Evolutionary conservation across 2,113 vertebrate species (phyloP).

Genomic region (Madoqua kirkii): DNA sequence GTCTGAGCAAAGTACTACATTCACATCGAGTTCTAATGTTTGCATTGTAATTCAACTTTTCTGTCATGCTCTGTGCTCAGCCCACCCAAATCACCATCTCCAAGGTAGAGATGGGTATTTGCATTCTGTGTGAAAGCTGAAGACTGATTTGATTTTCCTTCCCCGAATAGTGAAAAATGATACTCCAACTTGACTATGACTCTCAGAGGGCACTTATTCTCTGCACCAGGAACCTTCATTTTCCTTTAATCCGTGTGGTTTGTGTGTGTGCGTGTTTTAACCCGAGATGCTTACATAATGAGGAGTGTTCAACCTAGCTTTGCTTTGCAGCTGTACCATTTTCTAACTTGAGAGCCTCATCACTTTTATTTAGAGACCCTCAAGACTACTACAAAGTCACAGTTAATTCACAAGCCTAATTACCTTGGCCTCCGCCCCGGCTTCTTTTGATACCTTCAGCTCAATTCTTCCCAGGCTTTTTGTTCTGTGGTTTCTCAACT

Average conservation of each 20-base stretch:
- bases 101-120: neutral
- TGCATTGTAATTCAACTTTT: neutral
- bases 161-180: neutral
- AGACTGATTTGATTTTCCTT: slow-evolving; percentile 45
- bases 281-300: slow-evolving; percentile 40
- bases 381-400: slow-evolving; percentile 60
- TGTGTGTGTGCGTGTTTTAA: neutral
- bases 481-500: neutral
- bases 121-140: slow-evolving; percentile 36
- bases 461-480: neutral
- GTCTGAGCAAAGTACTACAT: neutral
- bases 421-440: neutral
- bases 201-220: slow-evolving; percentile 36
- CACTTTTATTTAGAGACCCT: slow-evolving; percentile 62
- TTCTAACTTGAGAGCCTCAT: slow-evolving; percentile 62
- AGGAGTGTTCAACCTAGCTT: slow-evolving; percentile 43
- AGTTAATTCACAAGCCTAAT: slow-evolving; percentile 62
- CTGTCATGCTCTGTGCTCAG: neutral
- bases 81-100: neutral
- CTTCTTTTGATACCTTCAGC: neutral
- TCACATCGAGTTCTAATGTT: neutral
- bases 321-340: slow-evolving; percentile 60
- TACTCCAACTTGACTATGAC: slow-evolving; percentile 52
- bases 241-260: slow-evolving; percentile 63
- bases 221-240: slow-evolving; percentile 36